Evolutionary conservation across 2,113 vertebrate species (phyloP).

Genomic region (Tragelaphus strepsiceros): DNA sequence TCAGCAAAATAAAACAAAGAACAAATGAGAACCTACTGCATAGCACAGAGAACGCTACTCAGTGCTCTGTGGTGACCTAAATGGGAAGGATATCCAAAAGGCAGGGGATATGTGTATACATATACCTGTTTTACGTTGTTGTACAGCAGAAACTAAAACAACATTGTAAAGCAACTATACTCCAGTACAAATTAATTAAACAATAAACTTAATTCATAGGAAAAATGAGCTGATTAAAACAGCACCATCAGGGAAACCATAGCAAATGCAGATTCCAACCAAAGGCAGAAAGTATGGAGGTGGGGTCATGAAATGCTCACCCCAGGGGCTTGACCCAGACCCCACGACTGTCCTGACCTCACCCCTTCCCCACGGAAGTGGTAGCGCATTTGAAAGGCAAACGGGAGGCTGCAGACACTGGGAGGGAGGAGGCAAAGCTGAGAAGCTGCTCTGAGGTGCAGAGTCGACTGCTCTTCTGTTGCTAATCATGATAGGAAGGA

Average conservation of each 20-base stretch:
- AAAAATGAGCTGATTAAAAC: not conserved
- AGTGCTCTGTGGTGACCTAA: not conserved
- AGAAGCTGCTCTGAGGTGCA: slow-evolving; percentile 18
- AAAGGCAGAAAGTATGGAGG: accelerated
- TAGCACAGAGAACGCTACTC: not conserved
- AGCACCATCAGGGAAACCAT: accelerated
- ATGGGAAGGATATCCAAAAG: not conserved
- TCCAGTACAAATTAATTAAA: not conserved
- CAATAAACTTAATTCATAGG: not conserved
- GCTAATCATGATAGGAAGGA: slow-evolving; percentile 63
- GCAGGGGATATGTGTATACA: not conserved
- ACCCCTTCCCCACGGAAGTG: accelerated
- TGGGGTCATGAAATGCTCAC: accelerated
- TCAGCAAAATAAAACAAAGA: not conserved
- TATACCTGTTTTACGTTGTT: not conserved
- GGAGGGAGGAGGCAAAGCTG: slow-evolving; percentile 23
- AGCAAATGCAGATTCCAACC: accelerated
- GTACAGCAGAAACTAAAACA: not conserved
- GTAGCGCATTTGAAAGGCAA: not conserved
- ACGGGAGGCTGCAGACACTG: not conserved
- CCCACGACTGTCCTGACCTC: not conserved
- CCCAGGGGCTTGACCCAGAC: not conserved
- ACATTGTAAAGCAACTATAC: not conserved
- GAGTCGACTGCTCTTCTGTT: slow-evolving; percentile 51
- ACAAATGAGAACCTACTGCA: not conserved